Evolutionary conservation across 2,797 vertebrate species (phyloP).

Genomic region (Aphelocoma californica): DNA sequence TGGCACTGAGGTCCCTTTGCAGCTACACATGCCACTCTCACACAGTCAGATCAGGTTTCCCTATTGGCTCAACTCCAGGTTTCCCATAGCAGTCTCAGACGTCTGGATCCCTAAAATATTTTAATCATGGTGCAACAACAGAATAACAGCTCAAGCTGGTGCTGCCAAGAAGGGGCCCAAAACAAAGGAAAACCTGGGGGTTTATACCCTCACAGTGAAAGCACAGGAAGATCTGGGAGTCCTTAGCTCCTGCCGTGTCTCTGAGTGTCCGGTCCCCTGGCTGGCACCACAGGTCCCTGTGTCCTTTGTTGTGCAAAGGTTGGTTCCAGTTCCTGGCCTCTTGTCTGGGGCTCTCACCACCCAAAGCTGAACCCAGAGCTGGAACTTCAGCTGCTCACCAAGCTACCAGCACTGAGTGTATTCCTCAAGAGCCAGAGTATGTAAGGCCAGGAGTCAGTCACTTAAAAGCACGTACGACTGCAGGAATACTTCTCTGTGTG

Average conservation of each 20-base stretch:
- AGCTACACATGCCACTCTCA: background rate
- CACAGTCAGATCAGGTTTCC: background rate
- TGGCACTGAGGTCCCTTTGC: background rate
- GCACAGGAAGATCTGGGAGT: background rate
- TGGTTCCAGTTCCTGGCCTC: background rate
- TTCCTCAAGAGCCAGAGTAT: background rate
- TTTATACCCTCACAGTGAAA: background rate
- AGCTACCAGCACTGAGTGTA: fast-evolving
- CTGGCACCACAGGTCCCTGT: background rate
- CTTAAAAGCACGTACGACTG: background rate
- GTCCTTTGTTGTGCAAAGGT: background rate
- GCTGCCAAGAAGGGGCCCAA: background rate
- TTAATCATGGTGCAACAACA: background rate
- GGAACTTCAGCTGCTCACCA: background rate
- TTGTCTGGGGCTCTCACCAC: background rate
- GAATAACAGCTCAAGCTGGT: fast-evolving
- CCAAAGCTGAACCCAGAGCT: fast-evolving
- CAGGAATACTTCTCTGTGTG: background rate
- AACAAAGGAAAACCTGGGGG: background rate
- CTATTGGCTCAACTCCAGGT: no score
- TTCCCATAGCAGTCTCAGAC: background rate
- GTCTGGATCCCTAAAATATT: background rate
- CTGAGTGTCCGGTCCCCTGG: fast-evolving
- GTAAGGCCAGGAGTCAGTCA: background rate
- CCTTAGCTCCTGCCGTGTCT: fast-evolving